Evolutionary conservation across 2,113 vertebrate genomes (phyloP), one percentile per base, ranked within the genome.

Genomic region (Nycticryphes semicollaris): DNA sequence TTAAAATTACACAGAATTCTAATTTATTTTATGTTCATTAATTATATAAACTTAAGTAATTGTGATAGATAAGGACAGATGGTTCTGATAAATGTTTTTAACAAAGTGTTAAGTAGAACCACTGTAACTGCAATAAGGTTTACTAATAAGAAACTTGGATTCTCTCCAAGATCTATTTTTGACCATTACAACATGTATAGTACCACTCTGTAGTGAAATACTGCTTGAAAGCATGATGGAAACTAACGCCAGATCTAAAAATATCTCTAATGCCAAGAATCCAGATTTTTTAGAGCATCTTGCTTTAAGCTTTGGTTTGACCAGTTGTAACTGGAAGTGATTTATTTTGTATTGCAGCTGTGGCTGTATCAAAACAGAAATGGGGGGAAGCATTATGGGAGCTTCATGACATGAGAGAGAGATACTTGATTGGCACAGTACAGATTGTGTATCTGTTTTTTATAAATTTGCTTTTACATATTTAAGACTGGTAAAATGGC

Each of bases 91-190:
- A 91, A 84, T 89, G 50, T 83, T 93, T 84, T 69, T 87, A 87
- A 62, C 2, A 0, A 81, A 89, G 14, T 86, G 84, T 89, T 89
- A 80, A 89, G 77, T 63, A 57, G 62, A 96, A 75, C 48, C 59
- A 54, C 74, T 82, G 64, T 84, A 91, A 84, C 66, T 93, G 54
- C 56, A 75, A 8, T 91, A 90, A 93, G 43, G 43, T 90, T 94
- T 90, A 69, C 74, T 89, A 92, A 70, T 85, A 88, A 90, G 64
- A 94, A 92, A 9, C 47, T 89, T 94, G 96, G 86, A 75, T 93
- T 27, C 35, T 80, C 68, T 94, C 68, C 81, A 95, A 47, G 77
- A 56, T 92, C 39, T 94, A 53, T 94, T 96, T 96, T 87, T 94
- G 78, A 72, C 59, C 50, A 12, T 77, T 90, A 19, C 35, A 78